Conservation (phyloP, 2,797 vertebrate genomes). For the Scomberomorus guttatus region DNA sequence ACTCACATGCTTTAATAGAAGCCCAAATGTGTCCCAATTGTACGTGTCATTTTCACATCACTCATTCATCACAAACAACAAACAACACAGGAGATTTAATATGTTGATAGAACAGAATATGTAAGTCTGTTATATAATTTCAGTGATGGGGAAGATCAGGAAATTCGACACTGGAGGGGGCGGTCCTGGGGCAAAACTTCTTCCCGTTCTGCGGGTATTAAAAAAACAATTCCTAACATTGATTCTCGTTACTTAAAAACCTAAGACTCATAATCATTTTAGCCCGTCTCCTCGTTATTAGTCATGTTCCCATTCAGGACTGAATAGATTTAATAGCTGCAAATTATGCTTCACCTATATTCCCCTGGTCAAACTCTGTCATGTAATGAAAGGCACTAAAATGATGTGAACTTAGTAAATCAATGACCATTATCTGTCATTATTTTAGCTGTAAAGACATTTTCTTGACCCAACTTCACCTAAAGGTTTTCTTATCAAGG, state of each 20-base stretch:
- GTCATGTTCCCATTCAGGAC: not conserved
- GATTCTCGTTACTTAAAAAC: not conserved
- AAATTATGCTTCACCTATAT: constrained; percentile 1
- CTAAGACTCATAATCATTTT: not conserved
- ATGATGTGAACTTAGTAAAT: not conserved
- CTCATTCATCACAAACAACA: not conserved
- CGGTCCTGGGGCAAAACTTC: not conserved
- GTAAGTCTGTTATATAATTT: not conserved
- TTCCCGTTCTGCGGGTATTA: not conserved
- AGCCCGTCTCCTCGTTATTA: constrained; percentile 8
- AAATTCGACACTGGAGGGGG: not conserved
- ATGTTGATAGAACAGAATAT: not conserved
- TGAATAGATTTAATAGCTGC: not conserved
- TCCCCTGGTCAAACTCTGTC: not conserved
- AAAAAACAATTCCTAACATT: not conserved
- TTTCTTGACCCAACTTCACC: not conserved
- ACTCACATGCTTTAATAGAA: not conserved
- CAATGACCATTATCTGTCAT: not conserved
- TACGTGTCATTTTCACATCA: not conserved
- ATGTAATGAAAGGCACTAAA: not conserved
- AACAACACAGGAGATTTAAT: not conserved
- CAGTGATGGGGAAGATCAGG: not conserved
- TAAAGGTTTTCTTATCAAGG: not conserved
- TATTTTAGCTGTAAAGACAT: not conserved
- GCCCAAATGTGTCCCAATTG: not conserved